A percentile compares a stretch with the other conserved stretches of the same genome.
Evolutionary conservation across 2,797 vertebrate genomes (phyloP).

Genomic region (Aratinga solstitialis): DNA sequence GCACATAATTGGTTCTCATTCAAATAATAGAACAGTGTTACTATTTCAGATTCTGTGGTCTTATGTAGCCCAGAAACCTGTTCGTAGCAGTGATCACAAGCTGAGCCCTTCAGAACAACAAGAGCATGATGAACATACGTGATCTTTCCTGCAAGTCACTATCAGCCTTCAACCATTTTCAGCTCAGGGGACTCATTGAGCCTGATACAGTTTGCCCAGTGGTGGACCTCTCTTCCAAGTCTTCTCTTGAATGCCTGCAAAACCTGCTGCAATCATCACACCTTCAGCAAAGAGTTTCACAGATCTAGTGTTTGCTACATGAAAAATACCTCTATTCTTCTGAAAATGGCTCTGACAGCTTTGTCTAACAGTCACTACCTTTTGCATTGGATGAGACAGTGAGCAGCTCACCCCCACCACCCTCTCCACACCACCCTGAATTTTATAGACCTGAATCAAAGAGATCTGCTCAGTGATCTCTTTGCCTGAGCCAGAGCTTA

Average conservation of each 20-base stretch:
- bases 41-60: not conserved
- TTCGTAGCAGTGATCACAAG: not conserved
- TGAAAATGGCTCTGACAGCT: not conserved
- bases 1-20: not conserved
- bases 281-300: not conserved
- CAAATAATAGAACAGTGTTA: not conserved
- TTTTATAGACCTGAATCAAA: not conserved
- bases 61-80: not conserved
- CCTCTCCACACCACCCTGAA: not conserved
- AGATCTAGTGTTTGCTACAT: not conserved
- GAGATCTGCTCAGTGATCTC: rapidly evolving
- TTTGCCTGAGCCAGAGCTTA: not conserved
- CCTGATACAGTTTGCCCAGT: not conserved
- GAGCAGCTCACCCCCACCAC: not conserved
- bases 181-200: not conserved
- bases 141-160: not conserved
- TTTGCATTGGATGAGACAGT: not conserved
- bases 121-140: not conserved
- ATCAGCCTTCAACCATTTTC: not conserved
- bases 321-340: not conserved
- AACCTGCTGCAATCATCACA: not conserved
- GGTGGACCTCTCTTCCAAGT: not conserved
- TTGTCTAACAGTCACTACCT: not conserved
- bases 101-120: not conserved
- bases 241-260: not conserved